Base-by-base conservation (phyloP, 2,113 vertebrate species). In the Brachirus orientalis region DNA sequence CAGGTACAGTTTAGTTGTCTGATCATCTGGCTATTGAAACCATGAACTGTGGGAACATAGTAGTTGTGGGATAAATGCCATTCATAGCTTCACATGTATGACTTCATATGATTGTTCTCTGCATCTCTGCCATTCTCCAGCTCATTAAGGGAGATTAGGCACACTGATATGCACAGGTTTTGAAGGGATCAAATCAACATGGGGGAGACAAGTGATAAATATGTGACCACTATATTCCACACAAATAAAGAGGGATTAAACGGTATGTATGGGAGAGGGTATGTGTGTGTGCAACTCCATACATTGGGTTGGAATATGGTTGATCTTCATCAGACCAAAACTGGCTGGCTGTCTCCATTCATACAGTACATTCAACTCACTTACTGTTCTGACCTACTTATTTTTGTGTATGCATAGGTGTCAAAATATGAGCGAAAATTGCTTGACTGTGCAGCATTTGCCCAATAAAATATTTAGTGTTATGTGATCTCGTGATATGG, bases 11-110 rank as follows among this genome's bases (percentile, higher is more conserved):
- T 66, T 37, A 59, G 65, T 18, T 65, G 67, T 76, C 61, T 77
- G 61, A 79, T 69, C 44, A 69, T 41, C 72, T 50, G 55, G 61
- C 77, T 64, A 48, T 50, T 72, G 48, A 58, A 50, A 62, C 75
- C 84, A 75, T 78, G 77, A 86, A 69, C 76, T 76, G 80, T 71
- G 68, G 80, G 71, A 79, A 75, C 63, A 80, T 67, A 47, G 79
- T 6, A 4, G 28, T 28, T 73, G 20, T 37, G 43, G 68, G 79
- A 46, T 53, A 57, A 20, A 51, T 8, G 10, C 65, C 83, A 80
- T 85, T 78, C 80, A 74, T 83, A 85, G 52, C 67, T 41, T 67
- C 50, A 52, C 69, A 78, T 85, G 57, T 67, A 66, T 61, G 56
- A 65, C 63, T 75, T 78, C 62, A 80, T 76, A 63, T 19, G 48